Evolutionary conservation across 2,888 invertebrate species (phyloP).

Genomic region (Rhyacophila evoluta): DNA sequence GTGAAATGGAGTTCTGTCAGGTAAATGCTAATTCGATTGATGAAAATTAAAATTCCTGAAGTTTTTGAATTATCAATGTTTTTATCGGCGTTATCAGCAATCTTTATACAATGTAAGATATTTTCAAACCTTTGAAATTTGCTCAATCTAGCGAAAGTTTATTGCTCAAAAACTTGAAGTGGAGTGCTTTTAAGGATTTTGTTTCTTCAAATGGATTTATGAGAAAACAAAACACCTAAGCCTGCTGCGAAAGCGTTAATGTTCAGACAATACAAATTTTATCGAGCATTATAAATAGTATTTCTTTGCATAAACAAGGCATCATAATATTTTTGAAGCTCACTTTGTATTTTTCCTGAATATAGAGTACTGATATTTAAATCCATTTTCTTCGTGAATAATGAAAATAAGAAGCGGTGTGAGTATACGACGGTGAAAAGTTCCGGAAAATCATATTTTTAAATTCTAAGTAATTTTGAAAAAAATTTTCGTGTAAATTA

Average conservation of each 20-base stretch:
- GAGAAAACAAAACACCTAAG: background rate
- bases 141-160: background rate
- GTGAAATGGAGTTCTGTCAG: no score
- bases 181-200: background rate
- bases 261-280: constrained; percentile 9
- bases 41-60: no score
- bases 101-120: background rate
- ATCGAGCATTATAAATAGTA: constrained; percentile 3
- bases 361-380: background rate
- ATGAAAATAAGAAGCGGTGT: no score
- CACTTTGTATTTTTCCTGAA: background rate
- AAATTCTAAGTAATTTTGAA: no score
- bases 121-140: background rate
- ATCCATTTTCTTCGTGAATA: background rate
- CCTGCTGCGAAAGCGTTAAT: background rate
- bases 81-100: background rate
- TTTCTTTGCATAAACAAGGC: background rate
- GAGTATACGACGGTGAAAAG: no score
- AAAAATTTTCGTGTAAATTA: no score
- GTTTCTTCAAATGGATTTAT: background rate
- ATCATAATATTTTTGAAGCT: constrained; percentile 8
- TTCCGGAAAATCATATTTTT: no score
- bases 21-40: no score
- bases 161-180: background rate
- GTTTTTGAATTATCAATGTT: no score